Base-by-base conservation (phyloP, 2,888 invertebrate species). In the Callyntrura guangdongensis region DNA sequence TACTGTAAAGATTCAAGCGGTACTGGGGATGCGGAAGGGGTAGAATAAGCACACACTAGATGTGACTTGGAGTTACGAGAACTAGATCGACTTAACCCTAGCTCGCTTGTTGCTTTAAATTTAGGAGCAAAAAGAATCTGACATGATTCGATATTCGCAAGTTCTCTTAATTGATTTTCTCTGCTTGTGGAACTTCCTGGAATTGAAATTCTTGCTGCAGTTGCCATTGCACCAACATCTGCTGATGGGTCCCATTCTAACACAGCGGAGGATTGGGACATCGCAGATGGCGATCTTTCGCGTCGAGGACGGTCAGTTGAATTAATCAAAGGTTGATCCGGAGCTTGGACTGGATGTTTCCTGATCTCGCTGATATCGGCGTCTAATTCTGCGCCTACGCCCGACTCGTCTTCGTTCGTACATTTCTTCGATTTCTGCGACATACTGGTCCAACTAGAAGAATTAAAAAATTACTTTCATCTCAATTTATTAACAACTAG, bases 241-340 rank as follows among this genome's bases (percentile, higher is more conserved):
- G 93, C 93, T 0, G 93, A 93, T 5, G 92, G 93, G 56, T 93
- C 93, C 93, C 93, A 93, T 49, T 93, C 93, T n/a, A 93, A 27
- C 9, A 61, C 92, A 17, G 67, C 79, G 0, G 93, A 92, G 0
- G 91, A 64, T 8, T 90, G 90, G 11, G 92, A 92, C 20, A 77
- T 79, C 2, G 91, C 90, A 9, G 92, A 92, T 0, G 93, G 92
- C 6, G 92, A 92, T 2, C 86, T n/a, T 36, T 93, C 92, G 67
- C 92, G 61, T 36, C 36, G 36, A 36, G 3, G 36, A 4, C 3
- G 36, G 36, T 36, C 36, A 2, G 36, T 4, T 36, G 36, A 36
- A 20, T 11, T 61, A 8, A 12, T 45, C 36, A 12, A 72, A 72
- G 12, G 6, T 25, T 25, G 12, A 72, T 47, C n/a, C 45, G 17